phyloP scores from a whole-genome alignment of 2,888 invertebrate genomes.

The Melangyna quadrimaculata region DNA sequence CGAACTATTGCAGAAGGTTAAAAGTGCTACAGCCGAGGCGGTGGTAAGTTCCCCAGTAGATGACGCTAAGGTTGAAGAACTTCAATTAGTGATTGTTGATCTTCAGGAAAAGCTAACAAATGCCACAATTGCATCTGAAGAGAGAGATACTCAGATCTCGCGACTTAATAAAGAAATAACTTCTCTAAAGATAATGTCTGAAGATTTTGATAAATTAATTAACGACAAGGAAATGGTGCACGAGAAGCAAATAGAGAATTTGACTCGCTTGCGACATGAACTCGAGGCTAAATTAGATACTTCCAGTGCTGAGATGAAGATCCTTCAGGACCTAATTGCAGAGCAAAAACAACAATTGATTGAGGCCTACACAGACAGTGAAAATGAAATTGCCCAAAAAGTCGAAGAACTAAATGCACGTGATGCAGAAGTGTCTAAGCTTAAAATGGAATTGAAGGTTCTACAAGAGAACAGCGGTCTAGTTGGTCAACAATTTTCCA shows the following conservation, averaged over 20 bases:
- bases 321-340: conserved; percentile 77
- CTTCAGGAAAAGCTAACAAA: conserved; percentile 82
- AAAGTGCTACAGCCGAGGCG: conserved; percentile 76
- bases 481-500: conserved; percentile 73
- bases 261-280: conserved; percentile 76
- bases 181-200: conserved; percentile 74
- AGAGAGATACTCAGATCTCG: conserved; percentile 82
- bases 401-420: conserved; percentile 75
- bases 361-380: conserved; percentile 78
- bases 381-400: conserved; percentile 76
- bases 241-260: conserved; percentile 77
- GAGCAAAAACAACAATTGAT: conserved; percentile 81
- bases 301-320: conserved; percentile 78
- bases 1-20: conserved; percentile 78
- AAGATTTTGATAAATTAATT: conserved; percentile 75
- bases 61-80: conserved; percentile 75
- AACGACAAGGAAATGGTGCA: conserved; percentile 76
- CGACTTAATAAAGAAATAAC: conserved; percentile 80
- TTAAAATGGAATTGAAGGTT: conserved; percentile 81
- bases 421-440: conserved; percentile 78
- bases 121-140: conserved; percentile 81
- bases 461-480: conserved; percentile 81
- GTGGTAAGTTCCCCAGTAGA: conserved; percentile 70
- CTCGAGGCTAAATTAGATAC: conserved; percentile 76
- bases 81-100: conserved; percentile 81